Conservation (phyloP, 2,888 invertebrate genomes). For the Tiphia femorata region DNA sequence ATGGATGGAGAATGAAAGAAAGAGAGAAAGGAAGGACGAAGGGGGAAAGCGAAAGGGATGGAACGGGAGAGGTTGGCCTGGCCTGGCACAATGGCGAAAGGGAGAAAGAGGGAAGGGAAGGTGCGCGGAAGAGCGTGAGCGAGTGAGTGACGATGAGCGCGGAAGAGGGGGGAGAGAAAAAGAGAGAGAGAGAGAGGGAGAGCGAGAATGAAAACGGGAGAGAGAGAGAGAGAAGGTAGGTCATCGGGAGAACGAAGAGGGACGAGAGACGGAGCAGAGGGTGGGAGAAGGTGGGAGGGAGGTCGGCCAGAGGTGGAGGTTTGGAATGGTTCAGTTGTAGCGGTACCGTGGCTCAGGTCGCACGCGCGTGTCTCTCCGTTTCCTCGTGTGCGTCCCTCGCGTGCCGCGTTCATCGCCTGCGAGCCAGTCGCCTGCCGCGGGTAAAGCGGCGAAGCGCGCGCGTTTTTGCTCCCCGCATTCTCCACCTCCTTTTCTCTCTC, state of each 20-base stretch:
- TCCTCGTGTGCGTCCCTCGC: constrained; percentile 31
- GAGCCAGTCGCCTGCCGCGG: background rate
- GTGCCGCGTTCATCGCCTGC: background rate
- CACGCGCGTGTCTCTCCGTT: constrained; percentile 45
- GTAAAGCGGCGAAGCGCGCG: no score
- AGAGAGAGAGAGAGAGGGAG: background rate
- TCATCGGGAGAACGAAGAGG: background rate
- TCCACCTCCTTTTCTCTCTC: background rate
- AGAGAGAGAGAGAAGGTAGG: background rate
- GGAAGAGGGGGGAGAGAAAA: background rate
- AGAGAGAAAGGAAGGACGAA: background rate
- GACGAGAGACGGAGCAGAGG: constrained; percentile 9
- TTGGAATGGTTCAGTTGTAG: constrained; percentile 64
- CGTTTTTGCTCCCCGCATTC: no score
- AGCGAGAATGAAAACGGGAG: background rate
- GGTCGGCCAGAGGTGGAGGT: constrained; percentile 51
- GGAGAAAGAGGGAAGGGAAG: background rate
- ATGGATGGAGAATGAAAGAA: no score
- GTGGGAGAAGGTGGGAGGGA: constrained; percentile 32
- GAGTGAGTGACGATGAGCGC: background rate
- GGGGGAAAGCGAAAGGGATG: background rate
- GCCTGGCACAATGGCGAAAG: background rate
- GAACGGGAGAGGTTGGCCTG: background rate
- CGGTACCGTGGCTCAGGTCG: constrained; percentile 61
- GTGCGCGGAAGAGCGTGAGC: background rate